Evolutionary conservation across 2,888 invertebrate genomes (phyloP).

Genomic region (Nomada ruficornis): DNA sequence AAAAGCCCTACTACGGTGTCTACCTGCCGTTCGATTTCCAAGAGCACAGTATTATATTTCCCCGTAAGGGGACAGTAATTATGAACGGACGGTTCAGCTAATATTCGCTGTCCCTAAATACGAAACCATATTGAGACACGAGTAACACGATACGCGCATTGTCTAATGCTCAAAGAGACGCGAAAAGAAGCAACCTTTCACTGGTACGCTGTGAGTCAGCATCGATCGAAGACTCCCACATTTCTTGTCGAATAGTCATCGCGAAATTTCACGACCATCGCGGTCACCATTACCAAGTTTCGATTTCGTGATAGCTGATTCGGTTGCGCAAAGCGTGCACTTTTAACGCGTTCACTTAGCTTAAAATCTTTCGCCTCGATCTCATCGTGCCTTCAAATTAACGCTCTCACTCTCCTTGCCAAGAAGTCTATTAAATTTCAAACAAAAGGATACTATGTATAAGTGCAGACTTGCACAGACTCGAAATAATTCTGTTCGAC

Average conservation of each 20-base stretch:
- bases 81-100: neutral
- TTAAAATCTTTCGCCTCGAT: conserved; percentile 34
- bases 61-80: conserved; percentile 17
- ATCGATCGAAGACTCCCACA: conserved; percentile 34
- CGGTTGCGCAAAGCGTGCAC: conserved; percentile 27
- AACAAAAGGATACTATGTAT: neutral
- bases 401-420: too few relatives aligned
- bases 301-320: conserved; percentile 47
- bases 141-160: conserved; percentile 47
- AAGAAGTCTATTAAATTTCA: too few relatives aligned
- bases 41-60: conserved; percentile 6
- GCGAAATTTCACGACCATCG: conserved; percentile 48
- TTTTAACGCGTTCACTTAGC: conserved; percentile 44
- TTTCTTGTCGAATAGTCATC: conserved; percentile 38
- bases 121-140: conserved; percentile 27
- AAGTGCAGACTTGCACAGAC: neutral
- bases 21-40: neutral
- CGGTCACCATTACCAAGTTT: conserved; percentile 45
- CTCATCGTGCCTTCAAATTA: too few relatives aligned
- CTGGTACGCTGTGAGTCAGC: conserved; percentile 29
- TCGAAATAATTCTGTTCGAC: too few relatives aligned
- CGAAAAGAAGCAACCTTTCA: conserved; percentile 27
- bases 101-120: conserved; percentile 36
- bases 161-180: conserved; percentile 37
- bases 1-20: neutral